Evolutionary conservation across 2,888 invertebrate species (phyloP).

Genomic region (Lepidocyrtinus sp.): DNA sequence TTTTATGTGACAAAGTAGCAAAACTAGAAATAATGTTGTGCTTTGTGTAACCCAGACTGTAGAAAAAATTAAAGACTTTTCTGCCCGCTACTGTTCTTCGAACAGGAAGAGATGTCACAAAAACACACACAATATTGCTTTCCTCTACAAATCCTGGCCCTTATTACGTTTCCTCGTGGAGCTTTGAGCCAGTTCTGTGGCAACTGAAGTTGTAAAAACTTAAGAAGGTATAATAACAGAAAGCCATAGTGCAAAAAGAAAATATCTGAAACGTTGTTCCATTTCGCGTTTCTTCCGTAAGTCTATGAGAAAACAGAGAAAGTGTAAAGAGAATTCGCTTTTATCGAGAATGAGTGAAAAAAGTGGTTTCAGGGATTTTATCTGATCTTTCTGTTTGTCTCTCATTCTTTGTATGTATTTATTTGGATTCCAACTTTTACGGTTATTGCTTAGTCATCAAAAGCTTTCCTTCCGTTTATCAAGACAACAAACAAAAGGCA

Average conservation of each 20-base stretch:
- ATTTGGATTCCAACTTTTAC: constrained; percentile 56
- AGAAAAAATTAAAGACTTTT: not conserved
- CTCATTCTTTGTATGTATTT: constrained; percentile 32
- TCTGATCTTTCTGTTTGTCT: not conserved
- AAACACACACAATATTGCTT: no score
- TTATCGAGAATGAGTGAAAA: constrained; percentile 21
- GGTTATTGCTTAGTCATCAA: constrained; percentile 60
- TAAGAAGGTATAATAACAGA: not conserved
- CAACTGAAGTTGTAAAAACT: not conserved
- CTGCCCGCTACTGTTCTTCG: no score
- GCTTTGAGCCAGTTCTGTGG: no score
- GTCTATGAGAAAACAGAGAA: no score
- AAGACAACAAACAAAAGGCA: constrained; percentile 31
- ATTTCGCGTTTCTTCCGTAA: not conserved
- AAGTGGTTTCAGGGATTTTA: constrained; percentile 43
- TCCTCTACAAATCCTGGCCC: no score
- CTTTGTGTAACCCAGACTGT: not conserved
- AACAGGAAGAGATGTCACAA: no score
- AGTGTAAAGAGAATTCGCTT: not conserved
- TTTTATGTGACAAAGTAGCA: not conserved
- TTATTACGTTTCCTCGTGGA: no score
- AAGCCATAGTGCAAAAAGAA: not conserved
- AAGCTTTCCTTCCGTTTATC: constrained; percentile 50
- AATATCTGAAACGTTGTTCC: constrained; percentile 33
- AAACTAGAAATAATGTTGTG: not conserved